Evolutionary conservation across 2,797 vertebrate genomes (phyloP), one percentile per base, ranked within the genome.

Genomic region (Liparis tanakae): DNA sequence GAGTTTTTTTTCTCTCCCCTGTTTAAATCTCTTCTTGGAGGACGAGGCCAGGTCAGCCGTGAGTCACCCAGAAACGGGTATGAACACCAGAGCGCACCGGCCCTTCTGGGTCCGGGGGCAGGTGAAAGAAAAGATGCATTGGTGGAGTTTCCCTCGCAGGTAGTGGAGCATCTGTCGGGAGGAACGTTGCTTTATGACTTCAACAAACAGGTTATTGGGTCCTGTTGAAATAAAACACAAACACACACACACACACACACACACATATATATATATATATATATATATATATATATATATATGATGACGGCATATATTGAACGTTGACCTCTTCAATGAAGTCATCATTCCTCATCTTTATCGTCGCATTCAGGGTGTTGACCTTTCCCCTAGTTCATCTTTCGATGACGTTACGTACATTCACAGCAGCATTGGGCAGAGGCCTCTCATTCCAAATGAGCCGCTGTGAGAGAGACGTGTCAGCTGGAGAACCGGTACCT

Each of bases 321-420:
- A 17, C 44, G 15, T 46, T 18, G 44, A 46, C 44, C 44, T 46
- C 44, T 17, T 46, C 44, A n/a, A 46, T 46, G 17, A 18, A 18
- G 22, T 76, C 62, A 70, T 55, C 44, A 43, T 72, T 67, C 70
- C 51, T 76, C 64, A 12, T 75, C 34, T 5, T 53, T 54, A 36
- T 34, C n/a, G 2, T 80, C 90, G 74, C 53, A 79, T 73, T 74
- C 80, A 81, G 73, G 76, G 84, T 15, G 22, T 37, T 94, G 91
- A 95, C 92, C 94, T 94, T 93, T 96, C 87, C 93, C 94, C 93
- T 86, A 92, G 82, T 96, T 95, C 87, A 74, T 17, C 56, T 53
- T 43, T 86, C 66, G 48, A 48, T 93, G 88, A 93, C 87, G 92
- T 91, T 93, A 67, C 51, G 54, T 83, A 79, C 90, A 92, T 92